phyloP scores from a whole-genome alignment of 2,113 vertebrate genomes.

The Tautogolabrus adspersus region DNA sequence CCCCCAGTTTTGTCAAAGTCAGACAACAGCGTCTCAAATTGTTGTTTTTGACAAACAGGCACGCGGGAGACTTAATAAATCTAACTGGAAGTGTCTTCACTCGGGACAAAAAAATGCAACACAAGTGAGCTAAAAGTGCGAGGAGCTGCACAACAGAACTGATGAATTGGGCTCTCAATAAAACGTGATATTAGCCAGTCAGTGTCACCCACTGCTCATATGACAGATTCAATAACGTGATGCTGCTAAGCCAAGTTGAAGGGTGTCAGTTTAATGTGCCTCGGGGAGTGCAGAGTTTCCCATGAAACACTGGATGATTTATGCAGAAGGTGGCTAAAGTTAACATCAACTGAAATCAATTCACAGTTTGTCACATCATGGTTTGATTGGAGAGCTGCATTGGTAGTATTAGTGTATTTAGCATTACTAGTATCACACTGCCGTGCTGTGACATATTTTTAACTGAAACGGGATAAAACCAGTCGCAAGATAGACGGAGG shows the following conservation, averaged over 20 bases:
- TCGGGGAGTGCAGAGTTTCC: conserved; percentile 17
- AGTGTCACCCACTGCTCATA: conserved; percentile 20
- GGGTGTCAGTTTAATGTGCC: conserved; percentile 33
- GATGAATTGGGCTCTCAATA: conserved; percentile 3
- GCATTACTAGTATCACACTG: background rate
- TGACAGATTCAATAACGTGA: conserved; percentile 54
- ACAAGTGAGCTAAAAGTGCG: background rate
- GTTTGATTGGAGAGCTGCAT: conserved; percentile 8
- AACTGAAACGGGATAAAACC: no score
- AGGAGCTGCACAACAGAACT: background rate
- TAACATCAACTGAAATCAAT: conserved; percentile 28
- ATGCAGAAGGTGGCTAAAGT: conserved; percentile 23
- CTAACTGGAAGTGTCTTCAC: conserved; percentile 8
- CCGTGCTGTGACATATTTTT: no score
- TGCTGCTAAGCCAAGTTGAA: conserved; percentile 37
- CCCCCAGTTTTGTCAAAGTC: conserved; percentile 50
- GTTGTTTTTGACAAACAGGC: background rate
- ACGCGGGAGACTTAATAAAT: conserved; percentile 12
- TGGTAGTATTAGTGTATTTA: conserved; percentile 2
- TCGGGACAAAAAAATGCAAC: background rate
- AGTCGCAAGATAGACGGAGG: no score
- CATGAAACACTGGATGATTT: background rate
- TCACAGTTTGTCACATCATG: conserved; percentile 14
- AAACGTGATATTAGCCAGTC: conserved; percentile 21
- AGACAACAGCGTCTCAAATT: background rate